These are phyloP conservation scores for Odocoileus virginianus DNA, from an alignment of 2,113 vertebrate species.

Conservation along the genomic window DNA sequence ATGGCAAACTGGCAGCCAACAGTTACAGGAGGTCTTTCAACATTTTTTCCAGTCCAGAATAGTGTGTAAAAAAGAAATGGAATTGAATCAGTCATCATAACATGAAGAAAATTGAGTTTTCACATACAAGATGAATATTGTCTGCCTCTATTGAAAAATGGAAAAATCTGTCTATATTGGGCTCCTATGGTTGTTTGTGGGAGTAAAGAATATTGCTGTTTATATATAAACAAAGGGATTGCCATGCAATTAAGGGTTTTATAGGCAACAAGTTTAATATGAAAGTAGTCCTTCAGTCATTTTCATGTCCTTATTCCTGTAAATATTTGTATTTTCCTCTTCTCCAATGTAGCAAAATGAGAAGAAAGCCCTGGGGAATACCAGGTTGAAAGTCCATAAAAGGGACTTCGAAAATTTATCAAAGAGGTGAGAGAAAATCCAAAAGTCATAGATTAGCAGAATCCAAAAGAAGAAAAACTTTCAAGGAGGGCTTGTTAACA, in stretches of 20 bases:
- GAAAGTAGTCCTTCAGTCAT: not conserved
- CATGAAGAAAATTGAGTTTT: not conserved
- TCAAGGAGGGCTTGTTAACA: not conserved
- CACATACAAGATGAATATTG: not conserved
- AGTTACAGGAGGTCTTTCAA: not conserved
- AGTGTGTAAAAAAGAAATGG: not conserved
- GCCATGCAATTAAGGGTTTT: not conserved
- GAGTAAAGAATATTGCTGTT: not conserved
- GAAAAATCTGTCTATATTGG: not conserved
- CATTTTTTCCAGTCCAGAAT: not conserved
- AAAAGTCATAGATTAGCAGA: conserved; percentile 24
- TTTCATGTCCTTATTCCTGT: not conserved
- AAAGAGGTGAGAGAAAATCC: not conserved
- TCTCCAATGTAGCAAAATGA: not conserved
- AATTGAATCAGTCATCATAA: not conserved
- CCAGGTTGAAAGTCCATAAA: not conserved
- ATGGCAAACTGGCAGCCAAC: not conserved
- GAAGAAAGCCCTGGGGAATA: not conserved
- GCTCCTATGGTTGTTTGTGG: not conserved
- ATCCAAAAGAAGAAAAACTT: not conserved
- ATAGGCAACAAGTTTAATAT: not conserved
- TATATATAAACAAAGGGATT: not conserved
- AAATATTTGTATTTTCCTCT: conserved; percentile 10
- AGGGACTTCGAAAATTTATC: not conserved
- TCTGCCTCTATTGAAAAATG: not conserved